A percentile compares a stretch with the other conserved stretches of the same genome.
These are phyloP conservation scores for Semnornis frantzii DNA, from an alignment of 2,113 vertebrate genomes.

Conservation along the genomic window DNA sequence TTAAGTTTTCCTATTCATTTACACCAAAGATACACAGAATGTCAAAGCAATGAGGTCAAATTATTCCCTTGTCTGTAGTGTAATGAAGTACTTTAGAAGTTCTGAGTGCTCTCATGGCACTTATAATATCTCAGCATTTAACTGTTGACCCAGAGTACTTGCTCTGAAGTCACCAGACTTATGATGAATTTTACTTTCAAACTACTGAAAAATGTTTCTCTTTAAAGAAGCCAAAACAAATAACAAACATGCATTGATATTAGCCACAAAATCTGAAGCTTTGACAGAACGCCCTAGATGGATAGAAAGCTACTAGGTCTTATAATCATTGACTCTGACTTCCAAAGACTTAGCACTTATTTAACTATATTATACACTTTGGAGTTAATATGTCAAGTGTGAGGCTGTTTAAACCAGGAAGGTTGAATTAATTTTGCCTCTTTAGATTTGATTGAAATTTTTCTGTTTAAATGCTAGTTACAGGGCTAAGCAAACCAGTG, in stretches of 20 bases:
- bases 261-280: slow-evolving; percentile 1
- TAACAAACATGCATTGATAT: slow-evolving; percentile 4
- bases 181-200: background rate
- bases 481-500: background rate
- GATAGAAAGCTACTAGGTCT: background rate
- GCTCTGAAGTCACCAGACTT: background rate
- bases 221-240: slow-evolving; percentile 48
- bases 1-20: background rate
- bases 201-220: background rate
- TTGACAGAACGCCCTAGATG: slow-evolving; percentile 44
- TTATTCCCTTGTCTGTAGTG: background rate
- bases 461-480: background rate
- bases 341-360: background rate
- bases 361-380: background rate
- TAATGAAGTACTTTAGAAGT: slow-evolving; percentile 28
- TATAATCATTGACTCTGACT: background rate
- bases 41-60: slow-evolving; percentile 1
- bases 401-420: background rate
- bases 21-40: background rate
- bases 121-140: slow-evolving; percentile 8
- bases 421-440: background rate
- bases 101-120: background rate
- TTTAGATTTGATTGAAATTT: background rate
- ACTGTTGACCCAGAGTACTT: background rate
- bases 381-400: background rate